phyloP scores from a whole-genome alignment of 2,113 vertebrate species.

The Bambusicola thoracicus region DNA sequence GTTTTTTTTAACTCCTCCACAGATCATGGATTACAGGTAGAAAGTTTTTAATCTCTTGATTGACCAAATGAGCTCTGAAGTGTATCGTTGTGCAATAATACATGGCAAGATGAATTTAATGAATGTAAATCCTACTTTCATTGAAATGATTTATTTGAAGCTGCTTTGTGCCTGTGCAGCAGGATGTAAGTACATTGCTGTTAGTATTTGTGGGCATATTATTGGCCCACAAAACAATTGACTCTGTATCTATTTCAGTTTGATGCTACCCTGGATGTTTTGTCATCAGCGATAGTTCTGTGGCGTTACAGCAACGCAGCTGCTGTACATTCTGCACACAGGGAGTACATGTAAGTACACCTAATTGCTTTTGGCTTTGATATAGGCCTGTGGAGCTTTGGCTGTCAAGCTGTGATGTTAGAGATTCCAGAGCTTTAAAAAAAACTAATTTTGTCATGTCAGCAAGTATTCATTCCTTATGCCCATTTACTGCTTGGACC shows the following conservation, averaged over 20 bases:
- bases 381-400: background rate
- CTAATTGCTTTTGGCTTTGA: background rate
- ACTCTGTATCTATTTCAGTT: constrained; percentile 82
- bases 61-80: background rate
- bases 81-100: background rate
- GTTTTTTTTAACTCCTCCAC: background rate
- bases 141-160: constrained; percentile 1
- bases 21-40: background rate
- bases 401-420: background rate
- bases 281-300: constrained; percentile 94
- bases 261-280: constrained; percentile 93
- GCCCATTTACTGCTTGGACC: background rate
- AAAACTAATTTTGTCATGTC: background rate
- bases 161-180: background rate
- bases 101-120: background rate
- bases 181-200: background rate
- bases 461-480: constrained; percentile 3
- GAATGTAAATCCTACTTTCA: background rate
- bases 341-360: constrained; percentile 95
- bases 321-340: constrained; percentile 95
- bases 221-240: background rate
- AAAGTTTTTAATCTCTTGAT: background rate
- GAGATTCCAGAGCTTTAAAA: background rate
- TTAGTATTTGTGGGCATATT: background rate
- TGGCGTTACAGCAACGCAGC: constrained; percentile 99